Percentiles rank a stretch among this genome's conserved stretches.
These are phyloP conservation scores for Nipponacmea schrenckii DNA, from an alignment of 2,888 invertebrate genomes.

Conservation along the genomic window DNA sequence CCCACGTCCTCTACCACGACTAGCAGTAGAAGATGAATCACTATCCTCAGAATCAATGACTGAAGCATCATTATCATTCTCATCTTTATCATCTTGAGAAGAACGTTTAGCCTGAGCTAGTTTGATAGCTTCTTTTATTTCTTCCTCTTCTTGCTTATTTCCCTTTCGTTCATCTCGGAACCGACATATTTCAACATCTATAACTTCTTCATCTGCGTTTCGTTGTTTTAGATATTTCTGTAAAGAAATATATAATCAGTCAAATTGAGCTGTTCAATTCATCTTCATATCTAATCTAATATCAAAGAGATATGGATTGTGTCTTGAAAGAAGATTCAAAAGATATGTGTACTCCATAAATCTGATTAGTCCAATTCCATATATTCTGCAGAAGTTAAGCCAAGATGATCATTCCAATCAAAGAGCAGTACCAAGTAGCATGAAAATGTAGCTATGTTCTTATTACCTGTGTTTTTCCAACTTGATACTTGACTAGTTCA, in stretches of 20 bases:
- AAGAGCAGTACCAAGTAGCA: too few relatives aligned
- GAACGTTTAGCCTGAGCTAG: constrained; percentile 39
- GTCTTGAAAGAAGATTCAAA: too few relatives aligned
- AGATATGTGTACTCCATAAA: too few relatives aligned
- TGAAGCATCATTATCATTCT: constrained; percentile 40
- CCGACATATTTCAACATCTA: constrained; percentile 70
- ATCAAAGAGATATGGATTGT: too few relatives aligned
- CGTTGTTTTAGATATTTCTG: constrained; percentile 71
- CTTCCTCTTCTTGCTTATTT: constrained; percentile 50
- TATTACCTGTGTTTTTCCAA: constrained; percentile 63
- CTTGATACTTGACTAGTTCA: constrained; percentile 70
- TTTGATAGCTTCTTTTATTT: constrained; percentile 54
- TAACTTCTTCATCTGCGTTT: constrained; percentile 69
- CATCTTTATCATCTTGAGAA: constrained; percentile 27
- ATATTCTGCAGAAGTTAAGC: too few relatives aligned
- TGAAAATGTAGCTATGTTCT: not conserved
- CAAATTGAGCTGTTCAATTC: too few relatives aligned
- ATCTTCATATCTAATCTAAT: too few relatives aligned
- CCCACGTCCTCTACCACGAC: constrained; percentile 39
- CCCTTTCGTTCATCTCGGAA: constrained; percentile 68
- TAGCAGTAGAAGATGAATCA: constrained; percentile 1
- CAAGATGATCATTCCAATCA: too few relatives aligned
- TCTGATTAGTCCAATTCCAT: too few relatives aligned
- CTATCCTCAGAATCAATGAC: constrained; percentile 27
- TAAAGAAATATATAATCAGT: constrained; percentile 10